Conservation (phyloP, 2,797 vertebrate species). For the Labroides dimidiatus region DNA sequence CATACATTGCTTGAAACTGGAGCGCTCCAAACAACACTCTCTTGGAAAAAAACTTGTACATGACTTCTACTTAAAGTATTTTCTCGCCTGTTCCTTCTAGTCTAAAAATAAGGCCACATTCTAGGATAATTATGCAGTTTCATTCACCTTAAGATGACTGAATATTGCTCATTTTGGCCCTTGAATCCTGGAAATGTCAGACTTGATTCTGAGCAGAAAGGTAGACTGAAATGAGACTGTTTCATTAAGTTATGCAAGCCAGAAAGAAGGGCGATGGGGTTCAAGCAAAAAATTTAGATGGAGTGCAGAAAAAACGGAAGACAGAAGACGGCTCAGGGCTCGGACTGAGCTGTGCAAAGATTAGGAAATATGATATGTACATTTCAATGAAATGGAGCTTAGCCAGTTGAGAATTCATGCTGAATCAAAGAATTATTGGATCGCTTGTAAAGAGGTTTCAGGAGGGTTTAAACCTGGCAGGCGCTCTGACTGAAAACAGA, state of each 20-base stretch:
- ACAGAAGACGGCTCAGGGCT: slow-evolving; percentile 27
- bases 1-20: not conserved
- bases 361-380: slow-evolving; percentile 48
- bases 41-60: slow-evolving; percentile 11
- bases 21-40: too few relatives aligned
- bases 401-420: slow-evolving; percentile 34
- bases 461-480: not conserved
- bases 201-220: slow-evolving; percentile 28
- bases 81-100: slow-evolving; percentile 16
- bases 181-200: slow-evolving; percentile 38
- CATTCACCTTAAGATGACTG: slow-evolving; percentile 44
- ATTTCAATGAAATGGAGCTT: slow-evolving; percentile 48
- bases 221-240: slow-evolving; percentile 43
- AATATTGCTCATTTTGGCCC: slow-evolving; percentile 45
- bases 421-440: slow-evolving; percentile 22
- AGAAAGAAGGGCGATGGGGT: slow-evolving; percentile 32
- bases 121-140: slow-evolving; percentile 31
- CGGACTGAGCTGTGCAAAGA: slow-evolving; percentile 33
- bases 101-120: slow-evolving; percentile 27
- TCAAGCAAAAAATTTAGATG: slow-evolving; percentile 35
- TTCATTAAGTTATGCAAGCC: slow-evolving; percentile 45
- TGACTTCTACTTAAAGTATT: slow-evolving; percentile 6
- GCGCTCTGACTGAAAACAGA: not conserved
- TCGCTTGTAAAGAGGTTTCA: slow-evolving; percentile 7
- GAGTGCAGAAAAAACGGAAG: slow-evolving; percentile 20